Percentiles rank a stretch among this genome's conserved stretches.
phyloP scores from a whole-genome alignment of 2,113 vertebrate genomes.

The Nicator chloris region DNA sequence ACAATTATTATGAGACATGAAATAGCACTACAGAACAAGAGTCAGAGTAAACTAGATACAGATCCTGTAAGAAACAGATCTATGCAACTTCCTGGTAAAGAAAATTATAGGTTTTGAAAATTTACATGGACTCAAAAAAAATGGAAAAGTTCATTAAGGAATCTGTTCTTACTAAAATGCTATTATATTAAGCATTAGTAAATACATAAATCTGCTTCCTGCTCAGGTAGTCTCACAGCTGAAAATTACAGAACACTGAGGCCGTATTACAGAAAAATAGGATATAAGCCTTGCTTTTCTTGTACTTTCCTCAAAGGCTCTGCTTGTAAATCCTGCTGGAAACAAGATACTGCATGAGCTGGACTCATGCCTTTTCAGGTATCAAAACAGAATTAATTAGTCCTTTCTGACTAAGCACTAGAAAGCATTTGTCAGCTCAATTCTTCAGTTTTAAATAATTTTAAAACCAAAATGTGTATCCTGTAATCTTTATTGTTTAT shows the following conservation, averaged over 20 bases:
- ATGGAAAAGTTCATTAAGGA: background rate
- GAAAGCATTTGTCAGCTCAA: background rate
- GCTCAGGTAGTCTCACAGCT: background rate
- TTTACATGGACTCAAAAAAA: background rate
- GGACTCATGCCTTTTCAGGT: background rate
- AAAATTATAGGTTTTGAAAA: background rate
- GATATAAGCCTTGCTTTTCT: background rate
- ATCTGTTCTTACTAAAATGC: background rate
- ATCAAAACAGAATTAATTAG: background rate
- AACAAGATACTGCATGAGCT: background rate
- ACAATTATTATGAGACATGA: background rate
- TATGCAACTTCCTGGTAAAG: background rate
- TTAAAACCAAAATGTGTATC: background rate
- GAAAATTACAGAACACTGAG: background rate
- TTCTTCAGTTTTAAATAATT: background rate
- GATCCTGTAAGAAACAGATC: background rate
- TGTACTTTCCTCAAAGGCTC: background rate
- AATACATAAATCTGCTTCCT: background rate
- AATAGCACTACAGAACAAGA: background rate
- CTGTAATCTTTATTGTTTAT: background rate
- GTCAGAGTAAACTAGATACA: background rate
- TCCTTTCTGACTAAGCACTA: background rate
- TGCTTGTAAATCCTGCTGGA: background rate
- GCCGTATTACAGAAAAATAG: background rate
- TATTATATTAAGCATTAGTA: background rate